Conservation (phyloP, 2,113 vertebrate genomes). For the Copsychus sechellarum region DNA sequence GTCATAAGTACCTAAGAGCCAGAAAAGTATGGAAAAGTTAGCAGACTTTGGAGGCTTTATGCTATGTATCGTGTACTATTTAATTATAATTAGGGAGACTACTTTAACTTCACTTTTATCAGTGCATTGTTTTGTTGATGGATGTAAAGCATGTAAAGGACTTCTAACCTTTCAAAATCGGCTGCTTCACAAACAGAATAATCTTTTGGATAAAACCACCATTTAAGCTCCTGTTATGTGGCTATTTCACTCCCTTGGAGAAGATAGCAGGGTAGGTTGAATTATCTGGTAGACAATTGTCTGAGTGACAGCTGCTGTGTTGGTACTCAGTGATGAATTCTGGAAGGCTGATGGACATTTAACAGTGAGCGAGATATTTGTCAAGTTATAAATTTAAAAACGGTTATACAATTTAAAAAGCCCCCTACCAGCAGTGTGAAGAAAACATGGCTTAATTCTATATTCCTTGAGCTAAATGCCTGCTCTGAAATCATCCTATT, state of each 20-base stretch:
- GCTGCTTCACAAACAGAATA: constrained; percentile 37
- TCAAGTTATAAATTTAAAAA: constrained; percentile 29
- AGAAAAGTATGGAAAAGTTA: background rate
- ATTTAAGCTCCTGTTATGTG: constrained; percentile 13
- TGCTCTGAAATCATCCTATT: constrained; percentile 31
- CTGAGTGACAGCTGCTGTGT: constrained; percentile 56
- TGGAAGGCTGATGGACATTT: constrained; percentile 53
- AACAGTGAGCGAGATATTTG: background rate
- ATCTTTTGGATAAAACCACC: constrained; percentile 4
- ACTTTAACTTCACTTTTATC: constrained; percentile 47
- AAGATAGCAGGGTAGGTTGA: constrained; percentile 60
- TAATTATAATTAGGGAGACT: constrained; percentile 43
- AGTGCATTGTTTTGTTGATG: background rate
- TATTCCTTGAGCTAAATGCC: constrained; percentile 2
- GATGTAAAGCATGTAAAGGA: constrained; percentile 42
- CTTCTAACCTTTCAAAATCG: constrained; percentile 7
- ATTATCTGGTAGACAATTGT: constrained; percentile 62
- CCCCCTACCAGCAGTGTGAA: background rate
- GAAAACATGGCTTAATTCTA: constrained; percentile 19
- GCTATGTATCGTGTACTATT: background rate
- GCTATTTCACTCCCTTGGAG: constrained; percentile 57
- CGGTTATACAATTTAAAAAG: background rate
- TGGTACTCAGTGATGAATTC: constrained; percentile 20
- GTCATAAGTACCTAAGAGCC: background rate
- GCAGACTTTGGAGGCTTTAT: background rate